Evolutionary conservation across 1,140 invertebrate species (phyloP), one percentile per base, ranked within the genome.

Genomic region (Cyphomyrmex costatus): DNA sequence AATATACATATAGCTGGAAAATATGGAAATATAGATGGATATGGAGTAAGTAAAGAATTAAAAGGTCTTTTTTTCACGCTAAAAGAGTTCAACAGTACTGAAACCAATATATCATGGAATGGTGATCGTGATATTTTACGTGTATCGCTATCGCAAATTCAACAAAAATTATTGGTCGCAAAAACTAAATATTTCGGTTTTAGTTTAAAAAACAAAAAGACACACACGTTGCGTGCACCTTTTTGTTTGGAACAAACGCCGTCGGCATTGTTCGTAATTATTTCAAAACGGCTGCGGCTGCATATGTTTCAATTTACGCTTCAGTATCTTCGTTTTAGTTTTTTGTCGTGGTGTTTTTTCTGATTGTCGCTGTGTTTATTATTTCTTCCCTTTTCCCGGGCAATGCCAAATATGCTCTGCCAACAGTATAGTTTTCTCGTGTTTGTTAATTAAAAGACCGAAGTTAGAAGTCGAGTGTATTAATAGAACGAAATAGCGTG

Each of bases 271-370:
- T 56, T 56, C 21, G 78, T 71, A 82, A 82, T 82, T 82, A 82
- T 70, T 71, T 71, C 49, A 56, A 82, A 82, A 68, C 77, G 14
- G 5, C 3, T 3, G 78, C 14, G 7, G 36, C 33, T 16, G 30
- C n/a, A 84, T 56, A 84, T 76, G 46, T 76, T 77, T 51, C 71
- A 63, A 77, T 84, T 61, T 84, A 78, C 71, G 49, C 30, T 70
- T 71, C 65, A 8, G 66, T 63, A 21, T 30, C 12, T n/a, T 49
- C 16, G 19, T 51, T 56, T 51, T 24, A 12, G n/a, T 82, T 21
- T 78, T 61, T 33, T 30, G 27, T 76, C n/a, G 2, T n/a, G 21
- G 21, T 49, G n/a, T 85, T 85, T 66, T 79, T 66, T 4, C 51
- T 61, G 49, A 66, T 61, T 68, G 49, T 85, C 60, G 49, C 78